phyloP scores from a whole-genome alignment of 1,140 invertebrate species.

The Microplitis demolitor region DNA sequence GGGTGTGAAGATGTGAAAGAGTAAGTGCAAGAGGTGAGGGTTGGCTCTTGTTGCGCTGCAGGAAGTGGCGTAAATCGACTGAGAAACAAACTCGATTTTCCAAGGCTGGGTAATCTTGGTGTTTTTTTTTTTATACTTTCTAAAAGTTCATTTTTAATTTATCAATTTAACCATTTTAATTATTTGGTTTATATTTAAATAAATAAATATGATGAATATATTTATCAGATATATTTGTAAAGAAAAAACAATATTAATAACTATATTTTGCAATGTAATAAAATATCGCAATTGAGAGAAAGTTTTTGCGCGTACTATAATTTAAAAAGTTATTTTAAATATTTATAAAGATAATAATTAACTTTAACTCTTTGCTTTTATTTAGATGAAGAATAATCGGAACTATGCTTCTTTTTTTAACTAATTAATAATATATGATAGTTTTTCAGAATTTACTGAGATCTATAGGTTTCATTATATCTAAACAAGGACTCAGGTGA shows the following conservation, averaged over 20 bases:
- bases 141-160: not conserved
- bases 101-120: not conserved
- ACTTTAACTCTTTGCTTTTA: no score
- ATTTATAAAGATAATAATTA: no score
- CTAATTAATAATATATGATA: no score
- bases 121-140: not conserved
- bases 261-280: not conserved
- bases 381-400: no score
- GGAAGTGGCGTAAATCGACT: conserved; percentile 22
- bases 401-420: no score
- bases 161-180: no score
- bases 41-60: not conserved
- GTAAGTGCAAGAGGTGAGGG: not conserved
- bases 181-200: no score
- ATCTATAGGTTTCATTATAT: no score
- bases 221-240: not conserved
- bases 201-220: no score
- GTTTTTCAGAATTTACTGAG: no score
- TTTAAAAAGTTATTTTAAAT: conserved; percentile 25
- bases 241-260: not conserved
- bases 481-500: no score
- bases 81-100: conserved; percentile 28
- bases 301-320: not conserved
- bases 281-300: not conserved
- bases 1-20: not conserved